Evolutionary conservation across 2,888 invertebrate genomes (phyloP), one percentile per base, ranked within the genome.

Genomic region (Hirtodrosophila alboralis): DNA sequence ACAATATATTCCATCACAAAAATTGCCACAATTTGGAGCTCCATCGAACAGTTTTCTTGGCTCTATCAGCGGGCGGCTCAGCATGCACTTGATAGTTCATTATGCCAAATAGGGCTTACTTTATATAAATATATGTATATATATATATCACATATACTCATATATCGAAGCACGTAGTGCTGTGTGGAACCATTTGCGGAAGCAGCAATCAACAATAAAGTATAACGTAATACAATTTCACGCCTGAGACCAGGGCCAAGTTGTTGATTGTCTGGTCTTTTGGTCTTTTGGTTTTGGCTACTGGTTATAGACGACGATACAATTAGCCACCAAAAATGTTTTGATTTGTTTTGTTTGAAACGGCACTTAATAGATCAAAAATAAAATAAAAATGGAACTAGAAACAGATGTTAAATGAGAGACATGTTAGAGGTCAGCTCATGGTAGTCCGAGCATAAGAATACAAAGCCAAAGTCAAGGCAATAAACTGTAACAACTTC

Each of bases 221-320:
- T 58, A 48, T 58, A 67, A 38, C 58, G 62, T 71, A 68, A 76
- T 68, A 68, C 74, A 68, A 76, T 75, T 75, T 76, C 73, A 76
- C 64, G 74, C 74, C 62, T 31, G 12, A 59, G 56, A 51, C 58
- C 61, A 73, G 68, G 74, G 74, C 68, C 73, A 76, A 75, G 66
- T 48, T 14, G 48, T 12, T 12, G 44, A 5, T 5, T n/a, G n/a
- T n/a, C n/a, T n/a, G n/a, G n/a, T n/a, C n/a, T n/a, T 21, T 13
- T 16, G 9, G 31, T 9, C 40, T 40, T 30, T 45, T 49, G 57
- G 37, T 47, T 66, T 23, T 26, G 64, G 57, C 69, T 71, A 73
- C 72, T 72, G 75, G 52, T 56, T 68, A 40, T 54, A 49, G 51
- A 43, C 38, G 51, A 43, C 38, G 45, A 31, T 37, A 63, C 74